Percentiles rank a stretch among this genome's conserved stretches.
Conservation (phyloP, 2,113 vertebrate genomes). For the Corydoras maculifer region DNA sequence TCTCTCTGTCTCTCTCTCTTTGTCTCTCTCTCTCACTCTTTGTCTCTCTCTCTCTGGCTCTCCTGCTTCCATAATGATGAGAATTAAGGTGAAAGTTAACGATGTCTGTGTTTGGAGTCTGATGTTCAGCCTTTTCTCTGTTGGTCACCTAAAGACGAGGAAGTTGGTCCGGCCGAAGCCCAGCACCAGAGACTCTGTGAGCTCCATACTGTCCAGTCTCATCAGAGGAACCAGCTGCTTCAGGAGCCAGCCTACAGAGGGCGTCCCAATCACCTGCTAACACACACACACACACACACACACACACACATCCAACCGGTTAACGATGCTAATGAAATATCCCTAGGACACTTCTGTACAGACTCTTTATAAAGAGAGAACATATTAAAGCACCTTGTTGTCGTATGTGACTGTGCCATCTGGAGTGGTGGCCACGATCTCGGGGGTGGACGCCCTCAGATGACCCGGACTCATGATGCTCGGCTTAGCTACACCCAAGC, state of each 20-base stretch:
- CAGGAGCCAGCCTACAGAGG: conserved; percentile 88
- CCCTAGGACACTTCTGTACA: no score
- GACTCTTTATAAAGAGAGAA: no score
- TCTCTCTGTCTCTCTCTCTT: no score
- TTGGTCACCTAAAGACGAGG: conserved; percentile 89
- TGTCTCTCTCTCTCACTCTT: no score
- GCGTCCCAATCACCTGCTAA: conserved; percentile 86
- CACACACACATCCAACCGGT: no score
- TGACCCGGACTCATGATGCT: conserved; percentile 98
- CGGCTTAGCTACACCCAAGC: conserved; percentile 92
- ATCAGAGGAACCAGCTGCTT: conserved; percentile 96
- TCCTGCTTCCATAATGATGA: no score
- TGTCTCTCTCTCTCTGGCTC: no score
- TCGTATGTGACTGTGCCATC: conserved; percentile 92
- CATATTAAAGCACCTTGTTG: conserved; percentile 76
- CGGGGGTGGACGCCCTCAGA: conserved; percentile 88
- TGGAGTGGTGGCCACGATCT: conserved; percentile 93
- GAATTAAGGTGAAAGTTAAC: no score
- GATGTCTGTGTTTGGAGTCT: no score
- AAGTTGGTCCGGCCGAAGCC: conserved; percentile 97
- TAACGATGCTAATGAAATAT: no score
- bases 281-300: conserved; percentile 14
- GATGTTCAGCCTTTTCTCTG: no score
- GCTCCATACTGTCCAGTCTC: conserved; percentile 96
- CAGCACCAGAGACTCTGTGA: conserved; percentile 93